Evolutionary conservation across 2,888 invertebrate species (phyloP), one percentile per base, ranked within the genome.

Genomic region (Rotaria sp.): DNA sequence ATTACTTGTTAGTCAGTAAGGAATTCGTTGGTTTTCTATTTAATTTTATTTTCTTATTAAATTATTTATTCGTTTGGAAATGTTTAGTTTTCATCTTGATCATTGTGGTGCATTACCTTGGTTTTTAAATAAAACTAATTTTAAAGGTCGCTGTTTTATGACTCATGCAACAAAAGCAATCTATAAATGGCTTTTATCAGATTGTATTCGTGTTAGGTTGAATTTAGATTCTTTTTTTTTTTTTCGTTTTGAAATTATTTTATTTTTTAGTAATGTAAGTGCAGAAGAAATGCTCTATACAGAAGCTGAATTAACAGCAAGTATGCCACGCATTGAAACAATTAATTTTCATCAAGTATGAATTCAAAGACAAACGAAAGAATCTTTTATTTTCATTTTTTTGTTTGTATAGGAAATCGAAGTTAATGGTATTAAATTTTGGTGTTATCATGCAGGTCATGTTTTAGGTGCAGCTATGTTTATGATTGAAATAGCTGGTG

Each of bases 391-490:
- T 41, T 26, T 86, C 0, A 18, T 45, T 1, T 2, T 86, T 45
- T 86, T 85, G 13, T 50, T 35, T 74, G 0, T 41, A 8, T 75
- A 75, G 90, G 98, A 99, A 91, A 96, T 96, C 89, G 98, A 98
- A 89, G 95, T 99, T 0, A 94, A 96, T 89, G 99, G 97, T 0
- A 94, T 99, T 0, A 94, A 96, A 89, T 99, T 99, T 92, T 98
- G 98, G 95, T 97, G 97, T 0, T 99, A 99, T 91, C 90, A 90
- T 38, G 99, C 99, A 0, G 99, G 99, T 0, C 99, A 99, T 91
- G 99, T 99, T 7, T 92, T 99, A 0, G 99, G 99, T 0, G 99
- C 99, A 0, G 98, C 98, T 86, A 99, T 99, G 98, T 99, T 99
- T 91, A 97, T 99, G 97, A 96, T 99, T 87, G 98, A 99, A 93